Conservation (phyloP, 1,140 invertebrate genomes). For the Mya arenaria region DNA sequence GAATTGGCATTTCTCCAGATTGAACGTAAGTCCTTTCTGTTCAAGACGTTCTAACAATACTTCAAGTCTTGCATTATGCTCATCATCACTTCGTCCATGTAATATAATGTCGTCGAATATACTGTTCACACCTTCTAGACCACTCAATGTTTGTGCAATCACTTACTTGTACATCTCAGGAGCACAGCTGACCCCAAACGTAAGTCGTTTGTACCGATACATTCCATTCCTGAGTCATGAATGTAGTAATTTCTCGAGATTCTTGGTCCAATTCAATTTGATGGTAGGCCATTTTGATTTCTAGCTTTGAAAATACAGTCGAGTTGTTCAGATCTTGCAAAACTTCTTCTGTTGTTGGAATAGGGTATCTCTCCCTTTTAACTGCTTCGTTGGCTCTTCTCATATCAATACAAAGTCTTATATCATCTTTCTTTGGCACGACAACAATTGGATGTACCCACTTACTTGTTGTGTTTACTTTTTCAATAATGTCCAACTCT, state of each 20-base stretch:
- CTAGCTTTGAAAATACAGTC: constrained; percentile 62
- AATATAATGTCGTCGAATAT: constrained; percentile 10
- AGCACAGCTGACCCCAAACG: constrained; percentile 19
- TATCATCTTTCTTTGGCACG: constrained; percentile 52
- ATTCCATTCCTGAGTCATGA: neutral
- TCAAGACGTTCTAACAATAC: neutral
- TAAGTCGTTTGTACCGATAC: neutral
- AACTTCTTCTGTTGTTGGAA: constrained; percentile 70
- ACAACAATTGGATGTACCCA: constrained; percentile 66
- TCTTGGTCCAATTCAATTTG: constrained; percentile 60
- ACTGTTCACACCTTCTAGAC: neutral
- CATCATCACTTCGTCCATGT: neutral
- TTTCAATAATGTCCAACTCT: constrained; percentile 66
- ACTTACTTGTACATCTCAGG: constrained; percentile 2
- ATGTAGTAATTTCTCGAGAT: constrained; percentile 28
- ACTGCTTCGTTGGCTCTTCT: constrained; percentile 64
- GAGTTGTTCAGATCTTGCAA: constrained; percentile 59
- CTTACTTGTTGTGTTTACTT: constrained; percentile 57
- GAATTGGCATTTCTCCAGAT: constrained; percentile 44
- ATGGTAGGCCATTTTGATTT: constrained; percentile 62
- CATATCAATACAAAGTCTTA: constrained; percentile 72
- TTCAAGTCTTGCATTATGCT: neutral
- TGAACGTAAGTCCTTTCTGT: constrained; percentile 48
- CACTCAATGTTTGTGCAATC: neutral
- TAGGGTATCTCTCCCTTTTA: constrained; percentile 40